These are phyloP conservation scores for Macrobrachium nipponense DNA, from an alignment of 1,140 invertebrate genomes.

Conservation along the genomic window DNA sequence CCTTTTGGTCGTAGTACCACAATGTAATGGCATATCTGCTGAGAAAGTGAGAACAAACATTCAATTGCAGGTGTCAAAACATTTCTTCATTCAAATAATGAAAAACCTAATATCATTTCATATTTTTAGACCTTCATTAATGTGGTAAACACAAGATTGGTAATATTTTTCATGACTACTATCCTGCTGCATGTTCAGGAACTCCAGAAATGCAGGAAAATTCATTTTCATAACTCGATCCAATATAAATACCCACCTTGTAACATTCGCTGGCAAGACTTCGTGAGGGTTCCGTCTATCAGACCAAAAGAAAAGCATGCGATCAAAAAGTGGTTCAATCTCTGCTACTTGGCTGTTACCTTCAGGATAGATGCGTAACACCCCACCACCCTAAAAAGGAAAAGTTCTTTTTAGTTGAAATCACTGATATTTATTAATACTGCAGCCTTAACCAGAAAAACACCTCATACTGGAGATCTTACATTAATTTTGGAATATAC, in stretches of 20 bases:
- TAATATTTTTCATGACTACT: background rate
- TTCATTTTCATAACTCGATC: no score
- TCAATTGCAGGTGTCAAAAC: background rate
- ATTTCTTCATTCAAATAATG: background rate
- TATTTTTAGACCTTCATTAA: no score
- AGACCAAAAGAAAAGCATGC: constrained; percentile 97
- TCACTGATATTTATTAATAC: background rate
- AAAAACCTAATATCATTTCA: background rate
- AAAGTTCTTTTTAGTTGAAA: background rate
- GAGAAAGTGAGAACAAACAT: constrained; percentile 41
- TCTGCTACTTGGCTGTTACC: constrained; percentile 85
- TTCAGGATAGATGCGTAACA: constrained; percentile 89
- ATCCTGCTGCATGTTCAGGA: background rate
- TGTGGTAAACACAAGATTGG: no score
- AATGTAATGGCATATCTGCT: constrained; percentile 91
- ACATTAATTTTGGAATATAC: no score
- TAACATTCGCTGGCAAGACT: constrained; percentile 89
- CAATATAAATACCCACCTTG: constrained; percentile 69
- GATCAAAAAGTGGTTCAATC: constrained; percentile 92
- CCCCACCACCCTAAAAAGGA: constrained; percentile 74
- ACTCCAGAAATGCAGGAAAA: background rate
- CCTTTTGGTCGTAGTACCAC: constrained; percentile 93
- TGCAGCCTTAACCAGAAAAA: no score
- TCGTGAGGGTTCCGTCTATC: constrained; percentile 96
- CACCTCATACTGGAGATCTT: no score